Evolutionary conservation across 2,888 invertebrate genomes (phyloP), one percentile per base, ranked within the genome.

Genomic region (Leptarthrus brevirostris): DNA sequence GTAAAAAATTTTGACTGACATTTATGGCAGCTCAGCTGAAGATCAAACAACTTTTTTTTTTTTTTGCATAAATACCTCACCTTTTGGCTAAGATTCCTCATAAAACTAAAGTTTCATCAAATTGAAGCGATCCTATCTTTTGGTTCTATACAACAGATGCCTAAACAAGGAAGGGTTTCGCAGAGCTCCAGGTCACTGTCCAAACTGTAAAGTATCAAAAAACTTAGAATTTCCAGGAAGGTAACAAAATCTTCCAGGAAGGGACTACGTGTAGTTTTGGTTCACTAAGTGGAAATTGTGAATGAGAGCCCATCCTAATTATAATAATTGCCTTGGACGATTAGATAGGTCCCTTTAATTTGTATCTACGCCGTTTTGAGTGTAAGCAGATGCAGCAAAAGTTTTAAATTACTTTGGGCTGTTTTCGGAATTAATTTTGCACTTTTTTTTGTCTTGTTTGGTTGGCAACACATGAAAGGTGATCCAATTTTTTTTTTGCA

Each of bases 161-260:
- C 16, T 36, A 16, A 58, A 58, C 34, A 58, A 36, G 36, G 58
- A 36, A n/a, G 36, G n/a, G 34, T n/a, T 58, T 40, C 58, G 4
- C 34, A 36, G 58, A 58, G 36, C 8, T 56, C 30, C n/a, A 26
- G 56, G 56, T 56, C 56, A 56, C 16, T 12, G 30, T 14, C 26
- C 5, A 56, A 30, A 36, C 2, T 58, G 10, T 34, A 14, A 12
- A 20, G 49, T 8, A 12, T 16, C 16, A 58, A 58, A 58, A 58
- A 58, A 36, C 34, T 36, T 6, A 36, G 0, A 18, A 36, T 34
- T 58, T 58, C 58, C 36, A 18, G 34, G 58, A 58, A 58, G 18
- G 58, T 58, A 58, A 58, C 36, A 20, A 40, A 36, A 58, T 36
- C 18, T 58, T 36, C 40, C 20, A 58, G 40, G 58, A 58, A 58